Percentiles rank a stretch among this genome's conserved stretches.
Conservation (phyloP, 2,797 vertebrate species). For the Spheniscus humboldti region DNA sequence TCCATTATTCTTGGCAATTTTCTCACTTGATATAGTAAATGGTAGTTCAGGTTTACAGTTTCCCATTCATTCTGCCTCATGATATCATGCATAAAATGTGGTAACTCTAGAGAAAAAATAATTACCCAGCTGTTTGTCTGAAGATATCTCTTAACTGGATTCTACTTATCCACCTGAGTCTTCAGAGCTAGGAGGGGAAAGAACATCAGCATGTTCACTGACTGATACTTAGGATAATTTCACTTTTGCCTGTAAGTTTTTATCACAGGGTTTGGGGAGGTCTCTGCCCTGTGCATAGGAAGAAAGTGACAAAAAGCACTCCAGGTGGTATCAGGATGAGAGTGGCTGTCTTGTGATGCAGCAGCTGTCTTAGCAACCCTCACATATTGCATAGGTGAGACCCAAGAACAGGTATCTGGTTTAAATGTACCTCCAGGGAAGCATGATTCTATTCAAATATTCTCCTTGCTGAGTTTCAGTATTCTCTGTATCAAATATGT, state of each 20-base stretch:
- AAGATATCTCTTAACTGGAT: neutral
- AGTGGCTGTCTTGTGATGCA: neutral
- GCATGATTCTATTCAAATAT: neutral
- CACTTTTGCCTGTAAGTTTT: neutral
- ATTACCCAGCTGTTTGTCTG: neutral
- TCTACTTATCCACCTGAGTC: neutral
- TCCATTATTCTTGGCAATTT: neutral
- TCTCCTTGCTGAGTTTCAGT: neutral
- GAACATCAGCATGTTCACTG: neutral
- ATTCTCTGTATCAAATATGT: neutral
- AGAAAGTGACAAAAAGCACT: neutral
- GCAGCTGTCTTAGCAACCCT: neutral
- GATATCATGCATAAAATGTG: neutral
- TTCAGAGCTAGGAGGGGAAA: neutral
- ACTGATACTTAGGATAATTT: neutral
- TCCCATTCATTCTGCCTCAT: neutral
- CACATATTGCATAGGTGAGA: neutral
- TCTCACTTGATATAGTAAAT: neutral
- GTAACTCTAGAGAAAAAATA: neutral
- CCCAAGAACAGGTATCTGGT: neutral
- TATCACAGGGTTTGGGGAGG: neutral
- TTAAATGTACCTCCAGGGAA: conserved; percentile 12
- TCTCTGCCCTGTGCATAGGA: neutral
- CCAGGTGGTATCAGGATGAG: neutral
- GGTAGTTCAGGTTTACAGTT: conserved; percentile 3